Base-by-base conservation (phyloP, 2,797 vertebrate genomes). In the Alca torda region DNA sequence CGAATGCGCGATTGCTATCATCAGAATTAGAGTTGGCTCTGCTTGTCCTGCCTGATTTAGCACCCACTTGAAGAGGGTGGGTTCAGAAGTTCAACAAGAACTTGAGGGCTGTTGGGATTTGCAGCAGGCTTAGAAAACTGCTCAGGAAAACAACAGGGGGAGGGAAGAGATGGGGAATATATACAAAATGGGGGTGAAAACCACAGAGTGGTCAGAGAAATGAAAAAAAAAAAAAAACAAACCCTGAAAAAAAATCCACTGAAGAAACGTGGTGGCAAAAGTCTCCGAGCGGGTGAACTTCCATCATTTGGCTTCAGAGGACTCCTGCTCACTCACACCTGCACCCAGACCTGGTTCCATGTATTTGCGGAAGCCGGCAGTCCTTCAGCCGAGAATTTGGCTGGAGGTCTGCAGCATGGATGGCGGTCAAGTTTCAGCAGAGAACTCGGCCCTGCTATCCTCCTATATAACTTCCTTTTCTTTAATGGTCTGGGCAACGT, bases 1-100 rank as follows among this genome's bases (percentile, higher is more conserved):
- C 88, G 93, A 81, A 96, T 95, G 96, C 89, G 25, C 97, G 97
- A 97, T 95, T 93, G 95, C 95, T 96, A 46, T 87, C 90, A 92
- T 96, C 95, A 96, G 96, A 95, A 95, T 85, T 81, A 70, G 95
- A 84, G 81, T 65, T 95, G 84, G 78, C 89, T 96, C 46, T 76
- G 75, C 90, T 78, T 60, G 78, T 73, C 94, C 84, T 93, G 94
- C 95, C 90, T 90, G 65, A 96, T 96, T 95, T 95, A 97, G 93
- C 87, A 87, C 61, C 75, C 93, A 79, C 95, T 90, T 35, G 50
- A 94, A 68, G 23, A 77, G 35, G 54, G 72, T 39, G 69, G 39
- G 78, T 87, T 97, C 91, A 91, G 74, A 87, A 93, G 87, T 96
- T 96, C 94, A 94, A 35, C 21, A 16, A 31, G 65, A 95, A 93